Percentiles rank a stretch among this genome's conserved stretches.
These are phyloP conservation scores for Siniperca undulata DNA, from an alignment of 2,797 vertebrate species.

Conservation along the genomic window DNA sequence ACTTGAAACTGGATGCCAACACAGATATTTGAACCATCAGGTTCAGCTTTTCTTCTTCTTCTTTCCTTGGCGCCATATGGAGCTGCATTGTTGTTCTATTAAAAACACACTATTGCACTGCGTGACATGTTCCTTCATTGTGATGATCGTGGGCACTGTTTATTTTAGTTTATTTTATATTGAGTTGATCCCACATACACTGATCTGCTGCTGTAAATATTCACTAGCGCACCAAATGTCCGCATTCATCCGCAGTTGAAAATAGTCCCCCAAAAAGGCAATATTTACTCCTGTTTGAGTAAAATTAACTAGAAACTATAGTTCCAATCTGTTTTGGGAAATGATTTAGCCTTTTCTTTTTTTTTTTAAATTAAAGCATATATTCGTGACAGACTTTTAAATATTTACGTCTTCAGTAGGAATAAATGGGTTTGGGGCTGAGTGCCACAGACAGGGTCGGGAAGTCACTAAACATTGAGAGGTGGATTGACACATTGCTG, in stretches of 20 bases:
- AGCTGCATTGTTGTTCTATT: neutral
- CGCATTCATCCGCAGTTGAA: neutral
- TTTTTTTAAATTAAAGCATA: too few species aligned
- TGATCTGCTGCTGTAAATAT: neutral
- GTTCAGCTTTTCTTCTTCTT: too few species aligned
- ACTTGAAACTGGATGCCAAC: neutral
- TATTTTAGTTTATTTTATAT: neutral
- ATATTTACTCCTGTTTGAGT: neutral
- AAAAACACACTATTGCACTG: neutral
- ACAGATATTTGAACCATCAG: neutral
- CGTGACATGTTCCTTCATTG: neutral
- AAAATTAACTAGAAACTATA: neutral
- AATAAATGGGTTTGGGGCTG: neutral
- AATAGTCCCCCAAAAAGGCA: conserved; percentile 3
- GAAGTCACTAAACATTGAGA: neutral
- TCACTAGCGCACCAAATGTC: neutral
- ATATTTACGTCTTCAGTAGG: neutral
- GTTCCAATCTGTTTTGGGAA: neutral
- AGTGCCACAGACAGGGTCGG: neutral
- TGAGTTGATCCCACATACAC: neutral
- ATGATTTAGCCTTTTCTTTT: neutral
- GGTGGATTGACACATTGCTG: neutral
- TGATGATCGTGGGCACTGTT: neutral
- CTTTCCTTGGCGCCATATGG: neutral
- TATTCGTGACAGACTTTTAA: neutral